Evolutionary conservation across 1,140 invertebrate species (phyloP), one percentile per base, ranked within the genome.

Genomic region (Sipha flava): DNA sequence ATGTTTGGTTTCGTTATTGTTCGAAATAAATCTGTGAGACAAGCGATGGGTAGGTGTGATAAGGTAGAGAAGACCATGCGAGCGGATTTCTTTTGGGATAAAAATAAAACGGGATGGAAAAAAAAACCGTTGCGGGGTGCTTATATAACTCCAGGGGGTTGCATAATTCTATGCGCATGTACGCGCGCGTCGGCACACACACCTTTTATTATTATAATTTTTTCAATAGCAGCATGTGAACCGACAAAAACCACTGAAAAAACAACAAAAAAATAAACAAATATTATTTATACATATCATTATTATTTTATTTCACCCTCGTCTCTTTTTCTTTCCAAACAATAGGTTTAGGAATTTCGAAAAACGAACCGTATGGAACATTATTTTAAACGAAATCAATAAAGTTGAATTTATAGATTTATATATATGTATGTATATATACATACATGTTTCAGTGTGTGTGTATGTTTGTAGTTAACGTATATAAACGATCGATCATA

Each of bases 1-100:
- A 5, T 73, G 54, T 73, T 54, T 73, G 68, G 49, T 72, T 72
- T 72, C 10, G 31, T 73, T 73, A 49, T 73, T 73, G 70, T 52
- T 34, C 26, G 26, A 21, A 31, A 49, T 52, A 52, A 73, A 73
- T 34, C 29, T 31, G 70, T 66, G 21, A 40, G 40, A 40, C 5
- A 23, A 66, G 6, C 21, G 70, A 73, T 73, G 47, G 70, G 26
- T 52, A 52, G 45, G 26, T 52, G 70, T 34, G 70, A 73, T 73
- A 73, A 37, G 47, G 5, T 43, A 16, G 66, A 26, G n/a, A n/a
- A n/a, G n/a, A n/a, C n/a, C n/a, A n/a, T 3, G 66, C 3, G 0
- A 66, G 66, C 21, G 54, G 54, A 23, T 57, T 29, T 29, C 5
- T 57, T n/a, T 26, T 62, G 9, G 29, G 6, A 31, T 21, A 26